Conservation (phyloP, 2,888 invertebrate genomes). For the Metacarcinus magister region DNA sequence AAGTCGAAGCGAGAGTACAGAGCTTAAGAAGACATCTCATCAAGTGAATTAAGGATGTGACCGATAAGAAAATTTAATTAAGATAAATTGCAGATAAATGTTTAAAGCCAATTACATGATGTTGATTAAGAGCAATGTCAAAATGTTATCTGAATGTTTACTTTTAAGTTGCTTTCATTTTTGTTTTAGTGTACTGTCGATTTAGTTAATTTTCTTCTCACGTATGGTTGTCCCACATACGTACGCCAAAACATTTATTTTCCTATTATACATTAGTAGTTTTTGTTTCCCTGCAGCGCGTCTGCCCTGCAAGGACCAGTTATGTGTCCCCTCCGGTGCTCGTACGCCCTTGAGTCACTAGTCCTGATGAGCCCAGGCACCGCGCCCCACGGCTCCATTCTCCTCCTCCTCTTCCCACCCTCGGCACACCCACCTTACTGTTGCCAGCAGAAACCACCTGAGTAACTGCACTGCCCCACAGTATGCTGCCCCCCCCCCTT, state of each 20-base stretch:
- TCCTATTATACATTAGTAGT: background rate
- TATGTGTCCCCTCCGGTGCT: background rate
- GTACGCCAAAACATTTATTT: background rate
- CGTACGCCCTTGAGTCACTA: background rate
- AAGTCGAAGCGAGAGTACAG: background rate
- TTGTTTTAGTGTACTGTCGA: background rate
- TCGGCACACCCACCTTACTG: background rate
- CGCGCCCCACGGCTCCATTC: background rate
- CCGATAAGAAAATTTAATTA: background rate
- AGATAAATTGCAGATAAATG: background rate
- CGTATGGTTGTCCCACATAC: background rate
- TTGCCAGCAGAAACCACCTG: background rate
- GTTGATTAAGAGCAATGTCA: background rate
- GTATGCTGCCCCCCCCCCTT: background rate
- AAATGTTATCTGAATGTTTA: background rate
- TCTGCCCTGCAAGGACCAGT: background rate
- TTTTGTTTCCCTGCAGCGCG: background rate
- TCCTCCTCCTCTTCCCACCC: background rate
- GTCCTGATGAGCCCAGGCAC: background rate
- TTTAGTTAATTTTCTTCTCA: background rate
- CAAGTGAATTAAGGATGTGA: background rate
- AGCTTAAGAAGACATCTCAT: slow-evolving; percentile 21
- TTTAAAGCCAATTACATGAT: background rate
- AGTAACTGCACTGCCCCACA: background rate
- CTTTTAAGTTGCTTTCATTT: background rate